These are phyloP conservation scores for Philereme vetulata DNA, from an alignment of 2,888 invertebrate species.

Conservation along the genomic window DNA sequence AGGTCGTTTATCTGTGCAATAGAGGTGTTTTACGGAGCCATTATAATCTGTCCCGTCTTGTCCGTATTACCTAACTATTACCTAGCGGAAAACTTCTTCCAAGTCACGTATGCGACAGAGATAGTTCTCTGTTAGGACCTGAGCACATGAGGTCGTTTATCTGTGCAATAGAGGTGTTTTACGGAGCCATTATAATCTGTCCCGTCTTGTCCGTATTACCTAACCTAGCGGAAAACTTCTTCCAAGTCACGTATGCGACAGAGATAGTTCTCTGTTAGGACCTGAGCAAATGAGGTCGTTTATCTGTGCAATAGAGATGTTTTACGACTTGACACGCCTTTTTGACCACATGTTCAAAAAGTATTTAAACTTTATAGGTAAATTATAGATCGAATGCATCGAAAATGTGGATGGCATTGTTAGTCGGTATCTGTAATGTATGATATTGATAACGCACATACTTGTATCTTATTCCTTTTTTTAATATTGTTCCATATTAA, in stretches of 20 bases:
- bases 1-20: background rate
- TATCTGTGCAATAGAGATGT: background rate
- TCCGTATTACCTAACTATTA: slow-evolving; percentile 16
- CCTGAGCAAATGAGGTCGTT: background rate
- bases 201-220: slow-evolving; percentile 17
- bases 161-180: background rate
- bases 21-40: slow-evolving; percentile 1
- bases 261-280: slow-evolving; percentile 27
- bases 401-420: too few species aligned
- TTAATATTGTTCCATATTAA: too few species aligned
- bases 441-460: too few species aligned
- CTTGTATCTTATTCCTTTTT: too few species aligned
- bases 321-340: background rate
- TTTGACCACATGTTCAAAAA: too few species aligned
- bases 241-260: slow-evolving; percentile 46
- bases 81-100: slow-evolving; percentile 28
- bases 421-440: too few species aligned
- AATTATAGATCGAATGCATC: too few species aligned
- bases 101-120: slow-evolving; percentile 47
- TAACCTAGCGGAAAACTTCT: slow-evolving; percentile 24
- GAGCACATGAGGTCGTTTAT: background rate
- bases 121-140: slow-evolving; percentile 17
- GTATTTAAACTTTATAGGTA: too few species aligned
- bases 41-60: slow-evolving; percentile 19
- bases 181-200: slow-evolving; percentile 16